phyloP scores from a whole-genome alignment of 1,140 invertebrate genomes.

The Camponotus vicinus region DNA sequence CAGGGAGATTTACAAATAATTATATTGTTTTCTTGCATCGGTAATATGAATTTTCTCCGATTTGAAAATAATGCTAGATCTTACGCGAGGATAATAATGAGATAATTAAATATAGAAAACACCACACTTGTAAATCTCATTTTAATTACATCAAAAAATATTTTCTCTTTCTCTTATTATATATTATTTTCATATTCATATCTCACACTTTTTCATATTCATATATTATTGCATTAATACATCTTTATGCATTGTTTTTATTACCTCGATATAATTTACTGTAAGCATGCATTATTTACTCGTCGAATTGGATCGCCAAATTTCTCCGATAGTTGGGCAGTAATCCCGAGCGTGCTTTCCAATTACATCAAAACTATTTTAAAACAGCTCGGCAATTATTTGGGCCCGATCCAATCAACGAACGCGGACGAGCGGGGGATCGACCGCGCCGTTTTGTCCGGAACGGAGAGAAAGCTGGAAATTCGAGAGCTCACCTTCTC shows the following conservation, averaged over 20 bases:
- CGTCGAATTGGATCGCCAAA: not conserved
- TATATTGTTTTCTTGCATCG: not conserved
- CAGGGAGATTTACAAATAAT: slow-evolving; percentile 38
- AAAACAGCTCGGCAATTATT: slow-evolving; percentile 37
- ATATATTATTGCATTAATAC: not conserved
- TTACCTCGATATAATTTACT: not conserved
- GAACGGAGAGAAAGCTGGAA: slow-evolving; percentile 70
- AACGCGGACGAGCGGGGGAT: not conserved
- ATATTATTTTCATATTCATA: too few relatives aligned
- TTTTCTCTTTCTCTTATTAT: too few relatives aligned
- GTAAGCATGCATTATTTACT: not conserved
- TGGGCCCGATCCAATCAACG: slow-evolving; percentile 26
- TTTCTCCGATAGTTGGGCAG: not conserved
- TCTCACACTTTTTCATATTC: too few relatives aligned
- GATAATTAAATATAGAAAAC: not conserved
- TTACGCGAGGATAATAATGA: not conserved
- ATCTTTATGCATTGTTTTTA: not conserved
- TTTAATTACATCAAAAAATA: too few relatives aligned
- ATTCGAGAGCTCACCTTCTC: slow-evolving; percentile 66
- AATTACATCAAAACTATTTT: slow-evolving; percentile 24
- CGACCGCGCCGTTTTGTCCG: slow-evolving; percentile 51
- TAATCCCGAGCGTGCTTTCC: slow-evolving; percentile 19
- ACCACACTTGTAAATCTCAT: too few relatives aligned
- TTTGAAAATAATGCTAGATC: too few relatives aligned
- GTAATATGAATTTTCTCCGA: not conserved